These are phyloP conservation scores for Tillus elongatus DNA, from an alignment of 2,888 invertebrate genomes.

Conservation along the genomic window DNA sequence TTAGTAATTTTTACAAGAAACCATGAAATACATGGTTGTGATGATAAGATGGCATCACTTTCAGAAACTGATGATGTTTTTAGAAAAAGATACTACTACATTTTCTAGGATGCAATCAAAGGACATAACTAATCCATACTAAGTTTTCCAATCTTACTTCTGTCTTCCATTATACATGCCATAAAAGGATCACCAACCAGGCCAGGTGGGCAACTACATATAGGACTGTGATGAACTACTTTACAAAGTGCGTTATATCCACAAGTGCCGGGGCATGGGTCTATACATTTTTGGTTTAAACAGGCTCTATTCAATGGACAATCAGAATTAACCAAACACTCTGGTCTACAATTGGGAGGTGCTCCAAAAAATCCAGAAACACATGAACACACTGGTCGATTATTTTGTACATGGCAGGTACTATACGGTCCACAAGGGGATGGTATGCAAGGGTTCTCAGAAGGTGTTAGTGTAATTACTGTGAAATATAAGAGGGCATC, in stretches of 20 bases:
- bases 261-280: conserved; percentile 70
- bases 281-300: conserved; percentile 65
- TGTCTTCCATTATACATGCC: conserved; percentile 55
- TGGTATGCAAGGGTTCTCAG: conserved; percentile 61
- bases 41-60: too few relatives aligned
- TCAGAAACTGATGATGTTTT: too few relatives aligned
- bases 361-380: conserved; percentile 62
- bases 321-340: conserved; percentile 70
- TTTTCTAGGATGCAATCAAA: too few relatives aligned
- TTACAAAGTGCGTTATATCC: conserved; percentile 69
- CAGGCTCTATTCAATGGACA: conserved; percentile 68
- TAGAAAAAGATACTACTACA: background rate
- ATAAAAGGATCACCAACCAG: conserved; percentile 70
- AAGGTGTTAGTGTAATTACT: background rate
- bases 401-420: conserved; percentile 60
- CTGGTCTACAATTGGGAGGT: conserved; percentile 68
- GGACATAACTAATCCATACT: too few relatives aligned
- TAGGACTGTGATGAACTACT: conserved; percentile 71
- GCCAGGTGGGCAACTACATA: conserved; percentile 62
- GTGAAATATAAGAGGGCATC: conserved; percentile 2
- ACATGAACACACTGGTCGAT: conserved; percentile 70
- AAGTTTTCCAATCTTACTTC: conserved; percentile 42
- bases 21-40: too few relatives aligned
- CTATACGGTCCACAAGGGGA: conserved; percentile 74
- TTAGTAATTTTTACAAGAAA: too few relatives aligned